Base-by-base conservation (phyloP, 2,113 vertebrate species). In the Saiga tatarica region DNA sequence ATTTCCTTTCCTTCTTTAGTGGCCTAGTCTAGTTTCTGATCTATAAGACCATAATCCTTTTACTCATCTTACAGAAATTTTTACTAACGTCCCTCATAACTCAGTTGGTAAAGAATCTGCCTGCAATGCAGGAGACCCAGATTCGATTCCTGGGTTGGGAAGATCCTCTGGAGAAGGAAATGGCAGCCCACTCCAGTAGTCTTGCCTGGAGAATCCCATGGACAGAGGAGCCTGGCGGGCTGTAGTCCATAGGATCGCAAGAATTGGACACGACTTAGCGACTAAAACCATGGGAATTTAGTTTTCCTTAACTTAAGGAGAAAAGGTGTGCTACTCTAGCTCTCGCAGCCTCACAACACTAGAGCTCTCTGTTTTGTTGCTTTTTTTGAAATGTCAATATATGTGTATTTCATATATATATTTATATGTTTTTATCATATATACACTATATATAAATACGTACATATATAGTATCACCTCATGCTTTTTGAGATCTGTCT, bases 271-370 rank as follows among this genome's bases (percentile, higher is more conserved):
- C 11, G 10, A 39, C 67, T 39, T 23, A 39, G n/a, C 0, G 1
- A 74, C 67, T 39, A 39, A 74, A 23, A 23, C n/a, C 5, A 1
- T 74, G n/a, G 19, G 67, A 39, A 95, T 67, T 81, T 67, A 36
- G 3, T 92, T 95, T 96, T 89, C 59, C n/a, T 87, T 96, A 87
- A 95, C 36, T 92, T 94, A 50, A 81, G 71, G 2, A 47, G 26
- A 19, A 57, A 76, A 5, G 0, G 1, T 81, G 3, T n/a, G 4
- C 11, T 88, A 42, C 13, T 11, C 36, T 25, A 47, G 14, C 23
- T 74, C 6, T 88, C 23, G 39, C 23, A 71, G 9, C 3, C 39
- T 55, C n/a, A 53, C 2, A 91, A 25, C 33, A 19, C 5, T 67
- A 79, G 19, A 33, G 13, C 17, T 86, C 5, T 91, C 36, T 59